phyloP scores from a whole-genome alignment of 2,113 vertebrate species.

The Neodon shergylaensis region DNA sequence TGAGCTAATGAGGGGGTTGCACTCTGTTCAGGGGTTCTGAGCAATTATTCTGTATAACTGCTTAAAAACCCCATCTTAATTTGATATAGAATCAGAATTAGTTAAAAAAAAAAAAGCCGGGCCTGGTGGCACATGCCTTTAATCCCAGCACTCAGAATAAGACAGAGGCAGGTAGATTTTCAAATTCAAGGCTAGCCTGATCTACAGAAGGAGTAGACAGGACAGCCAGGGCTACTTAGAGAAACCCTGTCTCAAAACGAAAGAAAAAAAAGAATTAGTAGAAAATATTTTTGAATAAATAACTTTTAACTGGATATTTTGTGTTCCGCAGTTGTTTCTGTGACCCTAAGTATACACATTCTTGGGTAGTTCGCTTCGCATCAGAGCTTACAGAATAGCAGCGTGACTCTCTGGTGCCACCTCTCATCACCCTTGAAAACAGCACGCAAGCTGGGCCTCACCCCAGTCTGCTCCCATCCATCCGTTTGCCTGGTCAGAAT shows the following conservation, averaged over 20 bases:
- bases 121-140: not conserved
- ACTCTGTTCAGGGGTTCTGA: not conserved
- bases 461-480: not conserved
- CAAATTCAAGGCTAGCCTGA: not conserved
- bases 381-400: not conserved
- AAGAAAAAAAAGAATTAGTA: not conserved
- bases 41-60: not conserved
- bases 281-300: slow-evolving; percentile 75
- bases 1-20: not conserved
- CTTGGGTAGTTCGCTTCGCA: not conserved
- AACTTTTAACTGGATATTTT: slow-evolving; percentile 51
- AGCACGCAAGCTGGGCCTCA: not conserved
- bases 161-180: not conserved
- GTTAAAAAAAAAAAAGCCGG: not conserved
- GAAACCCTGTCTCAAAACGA: not conserved
- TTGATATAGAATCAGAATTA: slow-evolving; percentile 35
- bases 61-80: slow-evolving; percentile 1
- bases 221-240: not conserved
- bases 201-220: not conserved
- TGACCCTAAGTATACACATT: not conserved
- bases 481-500: not conserved
- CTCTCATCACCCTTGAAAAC: not conserved
- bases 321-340: not conserved
- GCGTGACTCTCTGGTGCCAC: not conserved
- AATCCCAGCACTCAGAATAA: not conserved